Conservation (phyloP, 2,888 invertebrate species). For the Spodoptera picta region DNA sequence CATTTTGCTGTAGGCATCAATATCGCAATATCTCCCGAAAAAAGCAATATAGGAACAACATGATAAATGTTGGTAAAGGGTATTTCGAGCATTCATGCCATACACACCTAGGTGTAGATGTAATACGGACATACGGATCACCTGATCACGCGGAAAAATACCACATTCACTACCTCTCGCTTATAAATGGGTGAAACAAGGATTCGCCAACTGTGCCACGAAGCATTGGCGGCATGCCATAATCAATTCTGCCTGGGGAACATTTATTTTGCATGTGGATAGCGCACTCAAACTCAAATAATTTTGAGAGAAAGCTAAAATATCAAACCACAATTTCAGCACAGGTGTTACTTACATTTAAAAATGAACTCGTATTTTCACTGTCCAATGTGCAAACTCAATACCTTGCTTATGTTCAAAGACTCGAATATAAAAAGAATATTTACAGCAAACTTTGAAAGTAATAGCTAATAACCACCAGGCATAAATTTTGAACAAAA, state of each 20-base stretch:
- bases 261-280: conserved; percentile 50
- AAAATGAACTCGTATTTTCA: conserved; percentile 9
- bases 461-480: conserved; percentile 15
- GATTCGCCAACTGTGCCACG: conserved; percentile 57
- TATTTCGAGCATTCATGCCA: conserved; percentile 25
- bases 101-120: conserved; percentile 25
- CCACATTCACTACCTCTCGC: conserved; percentile 32
- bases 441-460: conserved; percentile 6
- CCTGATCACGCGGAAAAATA: conserved; percentile 48
- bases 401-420: conserved; percentile 7
- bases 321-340: conserved; percentile 29
- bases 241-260: conserved; percentile 58
- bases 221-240: conserved; percentile 61
- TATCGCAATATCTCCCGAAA: conserved; percentile 20
- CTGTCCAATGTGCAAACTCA: neutral
- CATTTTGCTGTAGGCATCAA: conserved; percentile 16
- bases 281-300: conserved; percentile 43
- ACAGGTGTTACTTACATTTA: neutral
- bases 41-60: conserved; percentile 38
- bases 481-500: conserved; percentile 37
- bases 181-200: conserved; percentile 52
- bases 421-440: neutral
- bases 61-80: conserved; percentile 34
- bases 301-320: conserved; percentile 37
- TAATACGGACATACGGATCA: conserved; percentile 34